Conservation (phyloP, 1,140 invertebrate species). For the Andricus grossulariae region DNA sequence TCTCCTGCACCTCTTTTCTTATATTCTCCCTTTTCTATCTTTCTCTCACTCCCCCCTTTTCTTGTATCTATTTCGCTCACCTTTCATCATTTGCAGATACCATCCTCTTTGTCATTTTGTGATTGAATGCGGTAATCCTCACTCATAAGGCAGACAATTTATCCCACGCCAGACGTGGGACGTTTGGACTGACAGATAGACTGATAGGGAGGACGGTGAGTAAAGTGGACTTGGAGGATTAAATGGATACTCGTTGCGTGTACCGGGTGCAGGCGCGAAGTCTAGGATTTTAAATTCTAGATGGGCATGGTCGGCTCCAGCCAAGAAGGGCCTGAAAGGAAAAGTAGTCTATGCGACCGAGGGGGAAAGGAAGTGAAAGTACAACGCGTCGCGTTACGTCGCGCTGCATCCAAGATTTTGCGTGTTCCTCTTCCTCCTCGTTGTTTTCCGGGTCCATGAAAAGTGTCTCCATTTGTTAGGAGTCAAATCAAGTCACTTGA, state of each 20-base stretch:
- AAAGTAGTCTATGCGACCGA: slow-evolving; percentile 75
- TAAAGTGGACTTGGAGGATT: background rate
- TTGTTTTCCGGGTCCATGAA: background rate
- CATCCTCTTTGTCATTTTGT: background rate
- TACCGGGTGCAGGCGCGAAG: background rate
- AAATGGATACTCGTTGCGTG: background rate
- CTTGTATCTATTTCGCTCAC: too few species aligned
- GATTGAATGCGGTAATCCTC: background rate
- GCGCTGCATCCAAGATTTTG: slow-evolving; percentile 67
- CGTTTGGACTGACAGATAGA: slow-evolving; percentile 34
- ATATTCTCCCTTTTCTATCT: too few species aligned
- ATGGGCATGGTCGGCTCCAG: slow-evolving; percentile 63
- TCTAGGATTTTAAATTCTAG: slow-evolving; percentile 57
- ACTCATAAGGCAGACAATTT: slow-evolving; percentile 42
- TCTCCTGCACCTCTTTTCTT: too few species aligned
- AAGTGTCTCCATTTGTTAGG: slow-evolving; percentile 34
- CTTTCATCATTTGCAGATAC: too few species aligned
- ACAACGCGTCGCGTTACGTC: slow-evolving; percentile 64
- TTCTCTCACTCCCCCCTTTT: too few species aligned
- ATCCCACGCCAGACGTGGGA: slow-evolving; percentile 49
- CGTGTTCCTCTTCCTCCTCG: slow-evolving; percentile 37
- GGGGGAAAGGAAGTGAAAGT: slow-evolving; percentile 75
- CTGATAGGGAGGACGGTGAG: slow-evolving; percentile 31
- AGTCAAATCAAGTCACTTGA: slow-evolving; percentile 24
- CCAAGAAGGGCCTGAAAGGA: slow-evolving; percentile 75